A percentile compares a stretch with the other conserved stretches of the same genome.
These are phyloP conservation scores for Baccha elongata DNA, from an alignment of 2,888 invertebrate species.

Conservation along the genomic window DNA sequence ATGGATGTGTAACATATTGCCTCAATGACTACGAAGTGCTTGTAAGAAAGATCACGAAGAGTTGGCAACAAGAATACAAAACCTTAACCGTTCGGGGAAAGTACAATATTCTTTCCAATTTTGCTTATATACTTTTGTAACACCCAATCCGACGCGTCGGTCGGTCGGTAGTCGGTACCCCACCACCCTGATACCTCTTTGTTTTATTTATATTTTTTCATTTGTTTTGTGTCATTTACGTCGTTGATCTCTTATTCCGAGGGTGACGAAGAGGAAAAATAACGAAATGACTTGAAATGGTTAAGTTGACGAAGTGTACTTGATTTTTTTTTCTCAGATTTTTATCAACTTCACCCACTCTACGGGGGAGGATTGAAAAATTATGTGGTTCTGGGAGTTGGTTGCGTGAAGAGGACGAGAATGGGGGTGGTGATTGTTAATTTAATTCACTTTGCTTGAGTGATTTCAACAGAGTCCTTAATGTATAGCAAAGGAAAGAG, in stretches of 20 bases:
- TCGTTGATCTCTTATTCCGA: constrained; percentile 52
- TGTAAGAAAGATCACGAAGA: constrained; percentile 47
- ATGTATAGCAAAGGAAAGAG: background rate
- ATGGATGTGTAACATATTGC: constrained; percentile 72
- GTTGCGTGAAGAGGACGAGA: background rate
- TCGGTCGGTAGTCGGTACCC: background rate
- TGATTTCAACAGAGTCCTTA: constrained; percentile 50
- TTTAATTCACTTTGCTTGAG: constrained; percentile 71
- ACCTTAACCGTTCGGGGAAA: constrained; percentile 12
- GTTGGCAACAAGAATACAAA: constrained; percentile 24
- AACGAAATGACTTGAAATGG: constrained; percentile 66
- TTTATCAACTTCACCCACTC: constrained; percentile 46
- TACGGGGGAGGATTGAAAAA: constrained; percentile 18
- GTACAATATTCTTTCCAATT: constrained; percentile 66
- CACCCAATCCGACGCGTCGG: background rate
- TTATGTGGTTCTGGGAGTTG: background rate
- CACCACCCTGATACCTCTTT: background rate
- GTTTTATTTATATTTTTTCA: constrained; percentile 38
- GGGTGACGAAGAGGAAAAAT: constrained; percentile 29
- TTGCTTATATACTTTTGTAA: constrained; percentile 30
- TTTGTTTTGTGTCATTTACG: constrained; percentile 60
- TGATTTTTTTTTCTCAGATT: constrained; percentile 62
- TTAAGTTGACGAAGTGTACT: constrained; percentile 67
- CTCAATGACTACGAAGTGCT: constrained; percentile 59
- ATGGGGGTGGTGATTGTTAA: constrained; percentile 59